Conservation (phyloP, 2,797 vertebrate species). For the Acipenser oxyrinchus region DNA sequence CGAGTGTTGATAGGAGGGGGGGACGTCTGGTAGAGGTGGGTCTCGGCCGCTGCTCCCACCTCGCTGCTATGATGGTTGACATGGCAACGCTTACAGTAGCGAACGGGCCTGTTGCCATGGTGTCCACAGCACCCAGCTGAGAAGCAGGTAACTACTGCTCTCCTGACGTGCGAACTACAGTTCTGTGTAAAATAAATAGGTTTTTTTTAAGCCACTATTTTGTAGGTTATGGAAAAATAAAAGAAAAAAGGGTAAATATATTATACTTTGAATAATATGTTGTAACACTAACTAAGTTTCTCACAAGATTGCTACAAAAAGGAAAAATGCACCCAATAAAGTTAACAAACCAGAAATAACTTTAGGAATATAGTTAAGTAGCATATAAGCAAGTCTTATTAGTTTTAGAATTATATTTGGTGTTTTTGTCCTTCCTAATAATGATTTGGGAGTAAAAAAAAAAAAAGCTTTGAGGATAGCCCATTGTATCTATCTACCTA, state of each 20-base stretch:
- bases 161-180: slow-evolving; percentile 94
- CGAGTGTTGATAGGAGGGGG: slow-evolving; percentile 95
- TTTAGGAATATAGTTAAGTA: too few species aligned
- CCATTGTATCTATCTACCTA: too few species aligned
- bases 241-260: not conserved
- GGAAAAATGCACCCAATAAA: too few species aligned
- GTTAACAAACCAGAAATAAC: too few species aligned
- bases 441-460: too few species aligned
- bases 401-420: too few species aligned
- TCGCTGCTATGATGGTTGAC: slow-evolving; percentile 96
- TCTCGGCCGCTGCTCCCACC: slow-evolving; percentile 82
- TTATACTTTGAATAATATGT: not conserved
- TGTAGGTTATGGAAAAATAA: not conserved
- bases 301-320: too few species aligned
- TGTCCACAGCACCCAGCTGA: slow-evolving; percentile 95
- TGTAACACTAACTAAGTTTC: not conserved
- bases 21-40: slow-evolving; percentile 95
- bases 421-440: too few species aligned
- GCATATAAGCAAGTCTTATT: too few species aligned
- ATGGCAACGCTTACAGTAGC: slow-evolving; percentile 97
- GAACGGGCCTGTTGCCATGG: slow-evolving; percentile 93
- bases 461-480: too few species aligned
- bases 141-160: slow-evolving; percentile 97
- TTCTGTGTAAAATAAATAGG: slow-evolving; percentile 57
- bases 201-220: too few species aligned